phyloP scores from a whole-genome alignment of 2,113 vertebrate species.

The Ptilorrhoa leucosticta region DNA sequence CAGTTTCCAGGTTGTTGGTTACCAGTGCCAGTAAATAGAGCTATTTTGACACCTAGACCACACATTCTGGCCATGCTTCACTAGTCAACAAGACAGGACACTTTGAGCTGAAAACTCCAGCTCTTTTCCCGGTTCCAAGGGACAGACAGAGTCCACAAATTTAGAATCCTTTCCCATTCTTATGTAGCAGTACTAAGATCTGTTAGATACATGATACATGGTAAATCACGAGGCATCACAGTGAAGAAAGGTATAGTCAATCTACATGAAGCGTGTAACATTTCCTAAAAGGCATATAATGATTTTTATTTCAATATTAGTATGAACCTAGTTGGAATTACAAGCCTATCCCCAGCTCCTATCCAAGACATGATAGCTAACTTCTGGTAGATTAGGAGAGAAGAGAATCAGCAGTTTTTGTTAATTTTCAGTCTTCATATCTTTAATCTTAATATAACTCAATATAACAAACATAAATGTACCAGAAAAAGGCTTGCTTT shows the following conservation, averaged over 20 bases:
- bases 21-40: background rate
- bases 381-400: background rate
- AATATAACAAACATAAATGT: background rate
- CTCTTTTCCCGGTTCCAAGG: background rate
- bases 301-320: conserved; percentile 11
- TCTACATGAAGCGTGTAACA: background rate
- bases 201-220: background rate
- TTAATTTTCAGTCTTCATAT: background rate
- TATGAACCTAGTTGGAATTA: conserved; percentile 11
- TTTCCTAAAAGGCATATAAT: background rate
- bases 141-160: background rate
- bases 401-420: background rate
- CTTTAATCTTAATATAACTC: background rate
- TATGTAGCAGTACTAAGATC: background rate
- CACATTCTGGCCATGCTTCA: background rate
- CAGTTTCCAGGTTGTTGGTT: background rate
- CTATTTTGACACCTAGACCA: background rate
- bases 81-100: background rate
- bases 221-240: background rate
- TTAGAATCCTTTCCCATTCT: background rate
- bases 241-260: background rate
- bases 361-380: background rate
- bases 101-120: background rate
- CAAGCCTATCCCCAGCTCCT: background rate
- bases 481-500: background rate